Evolutionary conservation across 1,140 invertebrate species (phyloP), one percentile per base, ranked within the genome.

Genomic region (Drosophila rhopaloa): DNA sequence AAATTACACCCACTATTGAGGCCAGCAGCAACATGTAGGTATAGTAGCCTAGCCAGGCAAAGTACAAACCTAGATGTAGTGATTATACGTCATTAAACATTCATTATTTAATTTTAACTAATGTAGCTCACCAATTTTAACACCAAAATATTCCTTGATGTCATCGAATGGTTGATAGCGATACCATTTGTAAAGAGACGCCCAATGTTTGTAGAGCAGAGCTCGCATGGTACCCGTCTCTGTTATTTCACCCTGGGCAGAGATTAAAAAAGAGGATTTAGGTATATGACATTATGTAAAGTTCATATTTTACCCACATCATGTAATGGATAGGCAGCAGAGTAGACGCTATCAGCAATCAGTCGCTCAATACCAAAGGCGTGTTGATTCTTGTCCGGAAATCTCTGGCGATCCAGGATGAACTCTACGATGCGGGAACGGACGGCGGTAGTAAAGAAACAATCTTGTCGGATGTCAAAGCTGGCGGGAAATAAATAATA

Each of bases 21-120:
- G 98, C 96, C 4, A 96, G 95, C n/a, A 98, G 95, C 59, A 99
- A 92, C 95, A 98, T 97, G 48, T 96, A 95, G 0, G 98, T 99
- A 90, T 99, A 99, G 93, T 97, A 99, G 38, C 98, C 98, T 16
- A 99, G 93, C 98, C 98, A 99, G 5, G 98, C 98, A 92, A 99
- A 99, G 92, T 99, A 99, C 40, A 98, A 93, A 37, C 90, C 90
- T 91, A 14, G 0, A 37, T 19, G 24, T 7, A 6, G 1, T 0
- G 6, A 13, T 1, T 1, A 37, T 1, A 29, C 11, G 9, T 32
- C 2, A 59, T n/a, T 11, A 11, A 5, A 27, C 1, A 2, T 0
- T 19, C 7, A 1, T 14, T 11, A 16, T 37, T 11, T 13, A 5
- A 11, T 8, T 29, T 14, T 29, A 13, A n/a, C 4, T 38, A 2